Percentiles rank a stretch among this genome's conserved stretches.
These are phyloP conservation scores for Orussus abietinus DNA, from an alignment of 1,140 invertebrate species.

Conservation along the genomic window DNA sequence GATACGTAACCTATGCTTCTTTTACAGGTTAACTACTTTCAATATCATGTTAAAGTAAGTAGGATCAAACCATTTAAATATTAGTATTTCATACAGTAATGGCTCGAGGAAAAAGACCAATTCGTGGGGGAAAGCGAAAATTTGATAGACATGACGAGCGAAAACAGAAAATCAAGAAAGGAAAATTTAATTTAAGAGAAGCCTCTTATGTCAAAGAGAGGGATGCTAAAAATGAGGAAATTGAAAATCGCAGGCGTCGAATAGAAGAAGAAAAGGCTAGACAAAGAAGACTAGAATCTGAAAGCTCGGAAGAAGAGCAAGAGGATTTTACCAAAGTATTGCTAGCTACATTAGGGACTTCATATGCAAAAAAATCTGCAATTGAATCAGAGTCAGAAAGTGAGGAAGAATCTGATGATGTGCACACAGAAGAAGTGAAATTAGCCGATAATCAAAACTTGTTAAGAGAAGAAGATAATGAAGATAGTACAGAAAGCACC, in stretches of 20 bases:
- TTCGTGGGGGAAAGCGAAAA: conserved; percentile 26
- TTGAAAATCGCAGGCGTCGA: conserved; percentile 38
- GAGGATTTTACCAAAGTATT: conserved; percentile 56
- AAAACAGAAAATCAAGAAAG: conserved; percentile 29
- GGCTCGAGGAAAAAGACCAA: conserved; percentile 25
- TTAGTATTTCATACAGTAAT: too few species aligned
- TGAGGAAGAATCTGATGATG: conserved; percentile 19
- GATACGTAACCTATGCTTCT: background rate
- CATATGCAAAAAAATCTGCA: conserved; percentile 26
- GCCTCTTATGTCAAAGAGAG: conserved; percentile 43
- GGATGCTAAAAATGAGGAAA: conserved; percentile 39
- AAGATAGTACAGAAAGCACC: conserved; percentile 17
- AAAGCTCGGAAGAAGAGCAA: conserved; percentile 44
- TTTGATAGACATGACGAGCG: conserved; percentile 17
- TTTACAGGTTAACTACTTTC: background rate
- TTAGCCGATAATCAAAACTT: conserved; percentile 13
- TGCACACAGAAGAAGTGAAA: conserved; percentile 16
- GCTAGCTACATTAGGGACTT: conserved; percentile 53
- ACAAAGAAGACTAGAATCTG: conserved; percentile 20
- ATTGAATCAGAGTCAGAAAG: conserved; percentile 34
- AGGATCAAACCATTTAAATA: too few species aligned
- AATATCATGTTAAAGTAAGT: too few species aligned
- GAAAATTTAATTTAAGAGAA: conserved; percentile 42
- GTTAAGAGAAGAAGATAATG: conserved; percentile 1
- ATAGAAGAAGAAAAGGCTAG: conserved; percentile 33